A percentile compares a stretch with the other conserved stretches of the same genome.
phyloP scores from a whole-genome alignment of 2,888 invertebrate species.

The Agonopterix subpropinquella region DNA sequence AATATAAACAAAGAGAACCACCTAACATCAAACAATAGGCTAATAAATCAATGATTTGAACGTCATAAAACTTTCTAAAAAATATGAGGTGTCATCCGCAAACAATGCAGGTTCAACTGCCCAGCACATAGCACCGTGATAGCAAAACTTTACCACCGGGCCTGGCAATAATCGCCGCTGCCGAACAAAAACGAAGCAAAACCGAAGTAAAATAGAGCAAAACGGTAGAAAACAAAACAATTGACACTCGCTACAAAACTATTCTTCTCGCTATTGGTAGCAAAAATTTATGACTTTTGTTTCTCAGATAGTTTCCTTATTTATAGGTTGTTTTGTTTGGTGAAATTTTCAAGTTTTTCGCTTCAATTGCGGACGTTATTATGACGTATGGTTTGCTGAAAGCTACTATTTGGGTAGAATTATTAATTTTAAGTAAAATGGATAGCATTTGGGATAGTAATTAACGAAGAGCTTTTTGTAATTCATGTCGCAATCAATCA shows the following conservation, averaged over 20 bases:
- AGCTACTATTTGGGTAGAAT: too few relatives aligned
- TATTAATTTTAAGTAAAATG: too few relatives aligned
- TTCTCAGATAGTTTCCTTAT: conserved; percentile 47
- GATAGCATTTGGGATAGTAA: too few relatives aligned
- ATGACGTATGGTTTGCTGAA: too few relatives aligned
- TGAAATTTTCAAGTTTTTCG: too few relatives aligned
- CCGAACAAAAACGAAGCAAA: neutral
- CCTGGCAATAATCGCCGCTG: conserved; percentile 10
- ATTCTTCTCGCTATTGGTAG: conserved; percentile 40
- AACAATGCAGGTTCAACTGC: conserved; percentile 6
- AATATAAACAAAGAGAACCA: neutral
- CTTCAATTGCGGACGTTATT: too few relatives aligned
- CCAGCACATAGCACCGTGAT: conserved; percentile 3
- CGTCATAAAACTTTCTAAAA: conserved; percentile 10
- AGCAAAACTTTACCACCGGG: conserved; percentile 8
- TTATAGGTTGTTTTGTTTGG: neutral
- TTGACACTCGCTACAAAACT: conserved; percentile 55
- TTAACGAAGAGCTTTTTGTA: too few relatives aligned
- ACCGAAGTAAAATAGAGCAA: neutral
- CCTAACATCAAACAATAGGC: neutral
- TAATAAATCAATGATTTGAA: conserved; percentile 6
- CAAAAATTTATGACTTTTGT: conserved; percentile 67
- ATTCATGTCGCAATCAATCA: too few relatives aligned
- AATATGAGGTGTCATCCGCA: conserved; percentile 9
- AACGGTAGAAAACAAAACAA: conserved; percentile 43